These are phyloP conservation scores for Ageneiosus marmoratus DNA, from an alignment of 2,113 vertebrate genomes.

Conservation along the genomic window DNA sequence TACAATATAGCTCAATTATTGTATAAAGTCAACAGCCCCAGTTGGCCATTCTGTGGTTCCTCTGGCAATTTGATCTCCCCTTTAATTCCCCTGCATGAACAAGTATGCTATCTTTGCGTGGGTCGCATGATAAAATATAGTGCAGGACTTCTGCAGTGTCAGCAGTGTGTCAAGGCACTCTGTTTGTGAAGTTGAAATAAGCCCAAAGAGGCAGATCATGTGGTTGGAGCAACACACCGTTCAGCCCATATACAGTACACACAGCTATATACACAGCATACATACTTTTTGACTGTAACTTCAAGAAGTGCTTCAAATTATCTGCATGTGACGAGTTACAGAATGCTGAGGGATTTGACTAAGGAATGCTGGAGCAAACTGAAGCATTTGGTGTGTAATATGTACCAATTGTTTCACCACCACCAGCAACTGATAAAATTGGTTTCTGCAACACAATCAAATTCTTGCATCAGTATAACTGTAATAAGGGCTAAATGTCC, in stretches of 20 bases:
- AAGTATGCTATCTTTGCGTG: background rate
- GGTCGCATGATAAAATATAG: background rate
- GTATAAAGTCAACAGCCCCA: background rate
- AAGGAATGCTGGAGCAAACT: background rate
- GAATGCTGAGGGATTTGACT: background rate
- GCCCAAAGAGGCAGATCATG: background rate
- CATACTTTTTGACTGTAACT: background rate
- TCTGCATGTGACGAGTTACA: background rate
- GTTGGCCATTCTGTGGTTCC: background rate
- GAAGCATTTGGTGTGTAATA: background rate
- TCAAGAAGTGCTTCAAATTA: background rate
- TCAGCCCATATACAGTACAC: background rate
- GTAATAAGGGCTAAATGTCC: background rate
- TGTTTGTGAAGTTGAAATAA: background rate
- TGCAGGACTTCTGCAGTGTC: background rate
- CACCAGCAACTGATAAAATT: background rate
- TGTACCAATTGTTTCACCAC: background rate
- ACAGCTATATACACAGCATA: background rate
- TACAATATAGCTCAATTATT: background rate
- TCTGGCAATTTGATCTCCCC: background rate
- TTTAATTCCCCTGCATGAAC: background rate
- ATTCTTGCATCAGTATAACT: constrained; percentile 11
- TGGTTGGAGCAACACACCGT: background rate
- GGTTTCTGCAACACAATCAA: background rate
- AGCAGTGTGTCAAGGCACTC: background rate